Conservation (phyloP, 2,797 vertebrate genomes). For the Vespertilio murinus region DNA sequence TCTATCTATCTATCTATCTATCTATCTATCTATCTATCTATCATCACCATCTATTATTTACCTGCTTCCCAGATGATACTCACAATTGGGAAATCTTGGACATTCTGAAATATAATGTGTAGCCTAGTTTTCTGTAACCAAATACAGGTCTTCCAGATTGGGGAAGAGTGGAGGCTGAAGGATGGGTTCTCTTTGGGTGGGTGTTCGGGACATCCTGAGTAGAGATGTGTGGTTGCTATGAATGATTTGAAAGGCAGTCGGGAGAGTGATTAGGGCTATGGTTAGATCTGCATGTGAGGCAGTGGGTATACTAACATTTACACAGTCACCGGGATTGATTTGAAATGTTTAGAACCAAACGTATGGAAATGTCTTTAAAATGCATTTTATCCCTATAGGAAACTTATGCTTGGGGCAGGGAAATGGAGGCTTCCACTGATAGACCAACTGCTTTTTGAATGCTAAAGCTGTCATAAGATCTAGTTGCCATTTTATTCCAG, state of each 20-base stretch:
- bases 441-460: background rate
- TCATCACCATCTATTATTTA: background rate
- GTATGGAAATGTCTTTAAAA: background rate
- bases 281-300: background rate
- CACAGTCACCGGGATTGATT: background rate
- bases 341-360: background rate
- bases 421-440: background rate
- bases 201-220: background rate
- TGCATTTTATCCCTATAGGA: background rate
- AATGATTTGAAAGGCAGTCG: background rate
- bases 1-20: background rate
- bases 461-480: background rate
- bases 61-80: background rate
- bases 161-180: background rate
- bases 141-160: background rate
- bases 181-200: background rate
- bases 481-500: slow-evolving; percentile 13
- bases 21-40: background rate
- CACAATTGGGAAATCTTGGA: background rate
- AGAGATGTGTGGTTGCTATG: background rate
- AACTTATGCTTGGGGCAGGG: background rate
- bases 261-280: background rate
- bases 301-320: background rate
- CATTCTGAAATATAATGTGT: background rate
- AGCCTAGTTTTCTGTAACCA: background rate